These are phyloP conservation scores for Fundulus diaphanus DNA, from an alignment of 2,797 vertebrate genomes.

Conservation along the genomic window DNA sequence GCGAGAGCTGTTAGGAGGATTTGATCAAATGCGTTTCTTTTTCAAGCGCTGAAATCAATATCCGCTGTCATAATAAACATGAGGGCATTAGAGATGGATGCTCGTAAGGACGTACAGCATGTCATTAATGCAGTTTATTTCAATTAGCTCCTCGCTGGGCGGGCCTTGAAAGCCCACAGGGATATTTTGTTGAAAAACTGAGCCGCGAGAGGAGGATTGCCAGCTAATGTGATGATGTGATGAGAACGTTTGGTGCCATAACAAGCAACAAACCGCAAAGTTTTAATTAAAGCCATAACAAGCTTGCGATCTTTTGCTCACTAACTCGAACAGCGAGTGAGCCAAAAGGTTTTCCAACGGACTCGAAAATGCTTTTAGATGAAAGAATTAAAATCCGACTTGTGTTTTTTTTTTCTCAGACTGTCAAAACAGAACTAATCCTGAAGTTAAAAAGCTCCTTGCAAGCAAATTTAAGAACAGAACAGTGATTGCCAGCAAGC, in stretches of 20 bases:
- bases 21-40: conserved; percentile 59
- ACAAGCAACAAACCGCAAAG: conserved; percentile 71
- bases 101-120: conserved; percentile 58
- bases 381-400: conserved; percentile 48
- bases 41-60: conserved; percentile 74
- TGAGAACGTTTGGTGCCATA: conserved; percentile 61
- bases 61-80: conserved; percentile 71
- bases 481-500: conserved; percentile 33
- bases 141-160: conserved; percentile 63
- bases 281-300: conserved; percentile 75
- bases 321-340: conserved; percentile 19
- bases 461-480: conserved; percentile 39
- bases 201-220: conserved; percentile 61
- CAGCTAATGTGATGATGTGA: conserved; percentile 68
- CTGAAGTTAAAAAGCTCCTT: conserved; percentile 32
- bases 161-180: conserved; percentile 53
- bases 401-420: conserved; percentile 17
- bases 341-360: conserved; percentile 32
- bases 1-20: conserved; percentile 63
- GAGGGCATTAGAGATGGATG: conserved; percentile 59
- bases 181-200: conserved; percentile 70
- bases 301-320: conserved; percentile 40
- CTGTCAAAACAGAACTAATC: conserved; percentile 48
- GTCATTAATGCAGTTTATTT: conserved; percentile 75
- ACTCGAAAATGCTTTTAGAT: conserved; percentile 45